phyloP scores from a whole-genome alignment of 1,140 invertebrate species.

The Euwallacea similis region DNA sequence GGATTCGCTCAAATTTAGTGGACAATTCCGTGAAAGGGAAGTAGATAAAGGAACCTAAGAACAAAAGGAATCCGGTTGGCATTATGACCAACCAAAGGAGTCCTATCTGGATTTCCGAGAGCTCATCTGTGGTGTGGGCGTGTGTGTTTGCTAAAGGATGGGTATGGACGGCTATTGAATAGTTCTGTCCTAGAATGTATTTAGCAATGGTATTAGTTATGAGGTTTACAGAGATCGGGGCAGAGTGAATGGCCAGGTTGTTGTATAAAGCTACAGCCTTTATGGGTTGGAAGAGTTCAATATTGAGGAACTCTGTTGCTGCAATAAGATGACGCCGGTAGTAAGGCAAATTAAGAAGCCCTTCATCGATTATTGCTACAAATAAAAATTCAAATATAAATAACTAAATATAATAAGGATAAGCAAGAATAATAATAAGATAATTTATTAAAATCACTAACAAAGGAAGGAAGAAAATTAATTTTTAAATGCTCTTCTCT shows the following conservation, averaged over 20 bases:
- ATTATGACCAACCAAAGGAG: slow-evolving; percentile 47
- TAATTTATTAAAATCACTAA: no score
- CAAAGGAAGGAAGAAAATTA: no score
- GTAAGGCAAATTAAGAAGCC: slow-evolving; percentile 42
- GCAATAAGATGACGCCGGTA: slow-evolving; percentile 48
- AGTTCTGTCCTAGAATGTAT: slow-evolving; percentile 50
- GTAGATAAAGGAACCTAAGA: slow-evolving; percentile 55
- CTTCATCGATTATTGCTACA: no score
- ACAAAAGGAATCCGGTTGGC: slow-evolving; percentile 46
- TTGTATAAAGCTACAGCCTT: slow-evolving; percentile 57
- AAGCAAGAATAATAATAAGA: no score
- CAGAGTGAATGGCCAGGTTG: slow-evolving; percentile 62
- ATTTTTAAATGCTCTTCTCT: no score
- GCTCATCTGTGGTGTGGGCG: slow-evolving; percentile 27
- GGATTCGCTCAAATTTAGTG: slow-evolving; percentile 64
- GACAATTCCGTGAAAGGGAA: slow-evolving; percentile 56
- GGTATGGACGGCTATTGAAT: slow-evolving; percentile 63
- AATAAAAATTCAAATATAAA: no score
- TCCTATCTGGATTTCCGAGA: slow-evolving; percentile 37
- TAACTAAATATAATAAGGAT: no score
- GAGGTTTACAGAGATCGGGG: slow-evolving; percentile 62
- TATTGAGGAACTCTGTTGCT: slow-evolving; percentile 51
- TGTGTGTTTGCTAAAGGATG: slow-evolving; percentile 58
- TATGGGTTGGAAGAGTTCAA: slow-evolving; percentile 22
- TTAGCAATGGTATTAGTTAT: slow-evolving; percentile 61